Evolutionary conservation across 1,140 invertebrate genomes (phyloP).

Genomic region (Plutomurus gul): DNA sequence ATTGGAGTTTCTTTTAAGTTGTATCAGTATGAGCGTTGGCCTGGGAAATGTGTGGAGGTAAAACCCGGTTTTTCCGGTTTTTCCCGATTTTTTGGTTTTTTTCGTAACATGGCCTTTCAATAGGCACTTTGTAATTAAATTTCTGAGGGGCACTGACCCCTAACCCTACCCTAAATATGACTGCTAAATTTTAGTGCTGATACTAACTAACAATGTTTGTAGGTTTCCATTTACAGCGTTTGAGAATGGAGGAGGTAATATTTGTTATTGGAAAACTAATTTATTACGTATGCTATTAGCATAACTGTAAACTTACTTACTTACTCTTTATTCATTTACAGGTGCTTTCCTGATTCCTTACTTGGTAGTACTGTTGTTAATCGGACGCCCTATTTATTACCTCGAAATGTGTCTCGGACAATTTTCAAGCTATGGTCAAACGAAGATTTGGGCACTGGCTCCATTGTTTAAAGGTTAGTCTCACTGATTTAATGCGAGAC

Average conservation of each 20-base stretch:
- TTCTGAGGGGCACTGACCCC: neutral
- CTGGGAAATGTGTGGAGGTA: slow-evolving; percentile 86
- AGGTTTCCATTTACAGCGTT: slow-evolving; percentile 57
- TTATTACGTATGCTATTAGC: neutral
- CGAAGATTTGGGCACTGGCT: slow-evolving; percentile 42
- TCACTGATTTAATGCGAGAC: no score
- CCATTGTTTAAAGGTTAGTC: slow-evolving; percentile 56
- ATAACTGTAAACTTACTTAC: neutral
- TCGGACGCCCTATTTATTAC: slow-evolving; percentile 78
- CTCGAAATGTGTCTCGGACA: slow-evolving; percentile 65
- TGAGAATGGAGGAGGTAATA: slow-evolving; percentile 60
- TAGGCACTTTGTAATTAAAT: slow-evolving; percentile 74
- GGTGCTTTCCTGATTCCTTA: slow-evolving; percentile 80
- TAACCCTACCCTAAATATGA: no score
- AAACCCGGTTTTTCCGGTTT: no score
- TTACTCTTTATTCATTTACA: no score
- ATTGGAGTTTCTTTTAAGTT: slow-evolving; percentile 68
- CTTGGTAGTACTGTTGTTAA: slow-evolving; percentile 73
- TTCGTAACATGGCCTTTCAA: no score
- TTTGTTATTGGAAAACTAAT: no score
- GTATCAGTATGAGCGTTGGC: slow-evolving; percentile 77
- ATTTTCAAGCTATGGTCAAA: slow-evolving; percentile 55
- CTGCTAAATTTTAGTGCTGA: neutral
- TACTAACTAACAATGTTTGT: slow-evolving; percentile 61
- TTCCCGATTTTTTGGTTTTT: no score